A percentile compares a stretch with the other conserved stretches of the same genome.
Conservation (phyloP, 2,797 vertebrate species). For the Mastacembelus armatus region DNA sequence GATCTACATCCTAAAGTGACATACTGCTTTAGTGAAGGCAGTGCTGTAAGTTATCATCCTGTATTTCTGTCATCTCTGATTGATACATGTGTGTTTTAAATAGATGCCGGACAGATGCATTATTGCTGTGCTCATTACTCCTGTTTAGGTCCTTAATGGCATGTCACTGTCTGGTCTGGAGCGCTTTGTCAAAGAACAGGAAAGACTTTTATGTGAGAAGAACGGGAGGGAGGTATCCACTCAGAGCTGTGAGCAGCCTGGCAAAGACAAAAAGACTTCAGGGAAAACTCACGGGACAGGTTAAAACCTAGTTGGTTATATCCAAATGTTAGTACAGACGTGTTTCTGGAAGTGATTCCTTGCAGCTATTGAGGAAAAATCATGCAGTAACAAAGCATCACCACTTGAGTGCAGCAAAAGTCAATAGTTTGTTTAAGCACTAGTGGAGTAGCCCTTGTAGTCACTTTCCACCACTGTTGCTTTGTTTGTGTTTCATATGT, state of each 20-base stretch:
- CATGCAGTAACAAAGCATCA: conserved; percentile 23
- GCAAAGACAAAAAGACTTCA: conserved; percentile 45
- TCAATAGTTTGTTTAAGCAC: conserved; percentile 8
- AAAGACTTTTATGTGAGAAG: conserved; percentile 79
- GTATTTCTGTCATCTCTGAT: not conserved
- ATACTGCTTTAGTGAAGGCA: conserved; percentile 88
- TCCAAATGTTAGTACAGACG: not conserved
- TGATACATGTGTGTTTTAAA: not conserved
- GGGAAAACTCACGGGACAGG: conserved; percentile 76
- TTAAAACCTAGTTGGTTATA: conserved; percentile 37
- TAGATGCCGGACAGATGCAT: not conserved
- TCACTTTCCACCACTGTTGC: not conserved
- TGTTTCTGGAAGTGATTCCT: not conserved
- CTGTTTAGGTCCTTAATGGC: conserved; percentile 84
- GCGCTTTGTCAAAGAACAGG: conserved; percentile 90
- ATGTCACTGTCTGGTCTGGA: conserved; percentile 87
- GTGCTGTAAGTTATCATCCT: conserved; percentile 80
- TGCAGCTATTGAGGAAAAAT: not conserved
- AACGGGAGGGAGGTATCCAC: conserved; percentile 55
- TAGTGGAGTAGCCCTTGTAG: not conserved
- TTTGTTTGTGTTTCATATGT: not conserved
- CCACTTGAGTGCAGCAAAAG: conserved; percentile 68
- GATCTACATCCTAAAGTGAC: conserved; percentile 88
- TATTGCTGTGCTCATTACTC: conserved; percentile 3
- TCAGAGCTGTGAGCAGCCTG: conserved; percentile 32